These are phyloP conservation scores for Eretmochelys imbricata DNA, from an alignment of 2,113 vertebrate genomes.

Conservation along the genomic window DNA sequence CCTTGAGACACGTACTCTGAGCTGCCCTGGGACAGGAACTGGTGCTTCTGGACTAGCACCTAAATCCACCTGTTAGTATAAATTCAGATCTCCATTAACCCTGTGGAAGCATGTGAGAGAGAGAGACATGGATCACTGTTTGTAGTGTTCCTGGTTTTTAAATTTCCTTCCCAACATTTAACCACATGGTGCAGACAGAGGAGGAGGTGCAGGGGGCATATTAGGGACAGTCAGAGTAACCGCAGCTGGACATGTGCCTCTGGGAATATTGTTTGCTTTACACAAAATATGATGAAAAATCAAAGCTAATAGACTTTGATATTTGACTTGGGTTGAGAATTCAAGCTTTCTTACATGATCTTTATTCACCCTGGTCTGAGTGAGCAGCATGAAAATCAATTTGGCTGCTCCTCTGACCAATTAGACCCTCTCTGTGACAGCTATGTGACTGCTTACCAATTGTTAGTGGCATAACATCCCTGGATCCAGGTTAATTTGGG, in stretches of 20 bases:
- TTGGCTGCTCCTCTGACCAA: not conserved
- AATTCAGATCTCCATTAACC: not conserved
- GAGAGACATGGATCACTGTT: not conserved
- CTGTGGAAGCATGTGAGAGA: not conserved
- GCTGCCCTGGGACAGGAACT: not conserved
- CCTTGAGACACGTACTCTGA: not conserved
- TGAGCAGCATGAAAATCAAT: not conserved
- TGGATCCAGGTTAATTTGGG: not conserved
- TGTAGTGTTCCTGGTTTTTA: not conserved
- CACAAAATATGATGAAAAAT: not conserved
- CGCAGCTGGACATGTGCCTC: not conserved
- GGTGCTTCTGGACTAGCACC: not conserved
- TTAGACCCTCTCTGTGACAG: not conserved
- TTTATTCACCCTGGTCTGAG: not conserved
- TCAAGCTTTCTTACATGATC: not conserved
- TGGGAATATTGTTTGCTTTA: not conserved
- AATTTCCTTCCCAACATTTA: not conserved
- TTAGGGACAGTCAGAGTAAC: not conserved
- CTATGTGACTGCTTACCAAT: not conserved
- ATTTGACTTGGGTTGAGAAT: not conserved
- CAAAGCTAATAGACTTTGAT: not conserved
- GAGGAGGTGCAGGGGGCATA: not conserved
- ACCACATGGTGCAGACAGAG: not conserved
- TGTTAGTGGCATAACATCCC: not conserved
- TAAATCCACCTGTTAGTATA: not conserved